Base-by-base conservation (phyloP, 2,888 invertebrate genomes). In the Caenorhabditis wallacei region DNA sequence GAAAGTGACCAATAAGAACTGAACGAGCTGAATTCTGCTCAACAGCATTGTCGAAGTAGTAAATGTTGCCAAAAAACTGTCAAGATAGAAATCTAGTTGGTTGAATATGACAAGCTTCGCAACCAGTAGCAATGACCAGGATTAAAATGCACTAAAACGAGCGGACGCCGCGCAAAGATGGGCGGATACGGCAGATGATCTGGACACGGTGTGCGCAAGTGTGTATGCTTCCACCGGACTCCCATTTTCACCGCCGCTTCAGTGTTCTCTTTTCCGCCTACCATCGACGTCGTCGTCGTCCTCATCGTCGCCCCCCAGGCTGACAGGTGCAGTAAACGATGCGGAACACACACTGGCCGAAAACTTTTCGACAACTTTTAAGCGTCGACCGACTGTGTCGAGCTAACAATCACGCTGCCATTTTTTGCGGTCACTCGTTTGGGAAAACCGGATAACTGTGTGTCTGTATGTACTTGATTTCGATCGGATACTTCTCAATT, bases 111-210 rank as follows among this genome's bases (percentile, higher is more conserved):
- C 30, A 43, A 54, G 37, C 30, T 51, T 61, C 51, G 59, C 66
- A 57, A 57, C 54, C 22, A 37, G 69, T 26, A 43, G 54, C 61
- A 24, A 69, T 40, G 69, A 78, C 76, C 68, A 57, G 79, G 79
- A 79, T 79, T 80, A 66, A 74, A 80, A 80, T 80, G 80, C 80
- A 80, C 80, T 80, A 80, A 80, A 80, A 80, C 64, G 80, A 63
- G 70, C 78, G 66, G 59, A 51, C 56, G 71, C 76, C 16, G 63
- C 70, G 70, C 78, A 70, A 56, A 74, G 53, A 69, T 72, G 74
- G 80, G 80, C 80, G 80, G 80, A 74, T 80, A 74, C 80, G 74
- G 66, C 80, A 80, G 72, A 80, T 80, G 80, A 80, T 80, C 80
- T 80, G 72, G 80, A 80, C 80, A 72, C 71, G 66, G 66, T 74